Evolutionary conservation across 2,113 vertebrate genomes (phyloP).

Genomic region (Collichthys lucidus): DNA sequence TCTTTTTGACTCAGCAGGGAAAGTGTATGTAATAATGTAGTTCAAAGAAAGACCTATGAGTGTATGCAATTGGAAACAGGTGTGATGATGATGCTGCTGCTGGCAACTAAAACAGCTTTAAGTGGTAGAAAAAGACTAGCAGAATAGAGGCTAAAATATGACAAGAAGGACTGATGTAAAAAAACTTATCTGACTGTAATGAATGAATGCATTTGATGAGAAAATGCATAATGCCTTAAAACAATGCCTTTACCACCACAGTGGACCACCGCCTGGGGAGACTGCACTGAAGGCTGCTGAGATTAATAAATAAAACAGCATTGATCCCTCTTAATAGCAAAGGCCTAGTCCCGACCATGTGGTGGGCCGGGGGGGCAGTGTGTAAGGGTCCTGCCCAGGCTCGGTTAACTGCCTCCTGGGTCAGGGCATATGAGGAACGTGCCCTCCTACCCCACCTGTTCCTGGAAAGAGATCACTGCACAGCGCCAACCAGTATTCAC

Average conservation of each 20-base stretch:
- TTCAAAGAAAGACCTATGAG: conserved; percentile 39
- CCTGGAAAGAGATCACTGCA: conserved; percentile 69
- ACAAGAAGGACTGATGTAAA: background rate
- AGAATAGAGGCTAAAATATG: background rate
- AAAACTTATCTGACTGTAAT: background rate
- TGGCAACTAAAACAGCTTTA: background rate
- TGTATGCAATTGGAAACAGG: conserved; percentile 41
- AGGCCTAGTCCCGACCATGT: conserved; percentile 5
- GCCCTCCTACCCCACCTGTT: conserved; percentile 66
- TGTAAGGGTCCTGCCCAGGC: conserved; percentile 34
- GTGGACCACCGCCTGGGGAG: conserved; percentile 19
- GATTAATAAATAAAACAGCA: conserved; percentile 71
- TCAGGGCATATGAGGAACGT: conserved; percentile 29
- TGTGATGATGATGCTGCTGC: conserved; percentile 13
- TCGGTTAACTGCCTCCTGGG: conserved; percentile 30
- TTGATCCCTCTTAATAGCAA: conserved; percentile 67
- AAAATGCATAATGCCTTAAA: conserved; percentile 2
- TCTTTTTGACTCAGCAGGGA: conserved; percentile 59
- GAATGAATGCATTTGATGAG: conserved; percentile 1
- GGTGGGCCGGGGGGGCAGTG: conserved; percentile 23
- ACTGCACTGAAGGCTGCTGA: conserved; percentile 35
- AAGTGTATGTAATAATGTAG: conserved; percentile 45
- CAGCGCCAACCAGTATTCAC: conserved; percentile 50
- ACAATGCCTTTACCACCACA: conserved; percentile 6
- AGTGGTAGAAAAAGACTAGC: background rate